These are phyloP conservation scores for Malacoctenus gilli DNA, from an alignment of 2,797 vertebrate genomes.

Conservation along the genomic window DNA sequence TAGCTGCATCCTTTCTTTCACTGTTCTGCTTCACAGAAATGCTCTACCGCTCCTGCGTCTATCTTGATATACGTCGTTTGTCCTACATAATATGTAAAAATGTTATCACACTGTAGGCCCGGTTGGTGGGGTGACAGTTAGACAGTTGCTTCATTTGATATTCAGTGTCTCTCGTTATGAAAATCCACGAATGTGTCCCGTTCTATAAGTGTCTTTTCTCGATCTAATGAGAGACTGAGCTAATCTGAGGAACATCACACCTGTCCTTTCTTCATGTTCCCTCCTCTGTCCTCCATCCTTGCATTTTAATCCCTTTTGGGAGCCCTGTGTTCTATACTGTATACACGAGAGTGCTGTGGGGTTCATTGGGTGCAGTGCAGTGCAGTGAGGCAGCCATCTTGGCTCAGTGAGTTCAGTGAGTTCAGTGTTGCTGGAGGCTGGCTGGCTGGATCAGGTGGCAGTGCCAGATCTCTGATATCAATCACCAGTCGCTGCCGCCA, in stretches of 20 bases:
- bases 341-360: conserved; percentile 49
- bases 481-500: conserved; percentile 74
- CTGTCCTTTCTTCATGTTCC: conserved; percentile 7
- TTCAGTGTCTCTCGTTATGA: conserved; percentile 6
- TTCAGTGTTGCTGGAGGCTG: conserved; percentile 80
- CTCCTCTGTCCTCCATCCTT: conserved; percentile 16
- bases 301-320: conserved; percentile 24
- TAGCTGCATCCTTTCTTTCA: too few relatives aligned
- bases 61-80: conserved; percentile 18
- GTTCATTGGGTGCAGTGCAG: conserved; percentile 79
- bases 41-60: too few relatives aligned
- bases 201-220: conserved; percentile 14
- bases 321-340: conserved; percentile 40
- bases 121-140: neutral
- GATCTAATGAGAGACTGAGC: conserved; percentile 5
- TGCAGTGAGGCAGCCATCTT: conserved; percentile 77
- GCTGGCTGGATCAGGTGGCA: conserved; percentile 82
- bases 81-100: conserved; percentile 4
- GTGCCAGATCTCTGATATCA: conserved; percentile 84
- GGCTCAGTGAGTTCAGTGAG: conserved; percentile 80
- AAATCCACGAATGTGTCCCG: conserved; percentile 12
- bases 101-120: neutral
- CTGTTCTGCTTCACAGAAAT: too few relatives aligned
- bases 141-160: conserved; percentile 13
- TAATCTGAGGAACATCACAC: conserved; percentile 19